Percentiles rank a stretch among this genome's conserved stretches.
These are phyloP conservation scores for Patiria pectinifera DNA, from an alignment of 53 echinoderm and acorn worm genomes.

Conservation along the genomic window DNA sequence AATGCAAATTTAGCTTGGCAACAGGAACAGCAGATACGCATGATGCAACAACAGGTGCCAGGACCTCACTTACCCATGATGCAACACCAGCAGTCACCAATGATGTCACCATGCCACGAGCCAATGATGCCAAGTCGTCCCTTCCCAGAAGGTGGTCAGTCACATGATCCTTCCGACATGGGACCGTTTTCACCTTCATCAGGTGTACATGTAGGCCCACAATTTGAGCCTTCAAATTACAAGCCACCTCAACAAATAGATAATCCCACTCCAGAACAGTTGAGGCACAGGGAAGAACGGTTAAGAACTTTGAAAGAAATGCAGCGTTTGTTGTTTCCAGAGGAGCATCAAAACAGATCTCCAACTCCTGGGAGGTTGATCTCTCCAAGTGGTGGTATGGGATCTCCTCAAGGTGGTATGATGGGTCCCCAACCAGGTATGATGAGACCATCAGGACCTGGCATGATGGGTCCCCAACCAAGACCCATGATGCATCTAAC, in stretches of 20 bases:
- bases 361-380: constrained; percentile 87
- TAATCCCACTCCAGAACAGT: constrained; percentile 94
- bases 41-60: constrained; percentile 68
- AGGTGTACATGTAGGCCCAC: constrained; percentile 54
- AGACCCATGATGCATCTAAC: constrained; percentile 85
- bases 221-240: constrained; percentile 83
- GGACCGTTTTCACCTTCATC: constrained; percentile 77
- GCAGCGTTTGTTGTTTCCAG: constrained; percentile 93
- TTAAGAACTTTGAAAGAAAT: constrained; percentile 90
- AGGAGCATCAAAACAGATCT: constrained; percentile 86
- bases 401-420: constrained; percentile 62
- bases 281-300: constrained; percentile 87
- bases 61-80: constrained; percentile 71
- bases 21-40: constrained; percentile 76
- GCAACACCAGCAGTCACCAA: constrained; percentile 62
- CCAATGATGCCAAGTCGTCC: constrained; percentile 71
- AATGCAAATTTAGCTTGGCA: constrained; percentile 76
- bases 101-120: constrained; percentile 75
- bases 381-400: constrained; percentile 83
- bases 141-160: constrained; percentile 56
- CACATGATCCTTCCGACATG: constrained; percentile 55
- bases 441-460: constrained; percentile 73
- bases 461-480: constrained; percentile 83
- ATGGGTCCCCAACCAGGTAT: constrained; percentile 62
- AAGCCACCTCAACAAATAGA: constrained; percentile 88